Conservation (phyloP, 35 echinoderm and acorn worm genomes). For the Apostichopus californicus region DNA sequence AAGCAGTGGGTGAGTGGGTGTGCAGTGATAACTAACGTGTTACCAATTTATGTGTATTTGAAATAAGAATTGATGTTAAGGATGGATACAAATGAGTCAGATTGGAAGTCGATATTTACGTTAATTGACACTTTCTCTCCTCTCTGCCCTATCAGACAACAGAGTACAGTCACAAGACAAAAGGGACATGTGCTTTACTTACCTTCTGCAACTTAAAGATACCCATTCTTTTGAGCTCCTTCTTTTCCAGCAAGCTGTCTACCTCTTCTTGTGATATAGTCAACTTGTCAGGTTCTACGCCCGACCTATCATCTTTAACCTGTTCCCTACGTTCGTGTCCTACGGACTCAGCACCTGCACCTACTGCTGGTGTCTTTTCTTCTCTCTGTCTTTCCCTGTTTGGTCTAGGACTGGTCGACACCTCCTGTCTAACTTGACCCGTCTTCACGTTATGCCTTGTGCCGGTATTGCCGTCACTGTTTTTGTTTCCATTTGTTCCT, state of each 20-base stretch:
- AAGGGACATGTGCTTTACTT: not conserved
- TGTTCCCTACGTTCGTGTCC: not conserved
- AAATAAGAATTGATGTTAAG: too few relatives aligned
- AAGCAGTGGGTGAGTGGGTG: too few relatives aligned
- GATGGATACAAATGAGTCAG: too few relatives aligned
- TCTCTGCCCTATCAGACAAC: not conserved
- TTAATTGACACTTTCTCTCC: too few relatives aligned
- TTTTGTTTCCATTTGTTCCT: not conserved
- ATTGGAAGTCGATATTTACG: too few relatives aligned
- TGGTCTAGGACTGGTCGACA: not conserved
- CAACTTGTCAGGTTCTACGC: not conserved
- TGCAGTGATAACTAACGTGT: too few relatives aligned
- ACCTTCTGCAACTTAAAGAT: slow-evolving; percentile 48
- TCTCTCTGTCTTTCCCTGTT: not conserved
- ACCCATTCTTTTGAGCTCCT: not conserved
- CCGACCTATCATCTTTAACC: not conserved
- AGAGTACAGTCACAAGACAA: not conserved
- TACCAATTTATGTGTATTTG: too few relatives aligned
- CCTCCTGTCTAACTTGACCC: not conserved
- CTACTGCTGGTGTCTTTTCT: not conserved
- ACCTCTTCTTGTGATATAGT: not conserved
- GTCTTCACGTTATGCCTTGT: not conserved
- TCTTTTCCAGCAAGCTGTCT: not conserved
- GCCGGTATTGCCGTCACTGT: not conserved
- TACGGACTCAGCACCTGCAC: not conserved